These are phyloP conservation scores for Syngnathus rostellatus DNA, from an alignment of 2,797 vertebrate species.

Conservation along the genomic window DNA sequence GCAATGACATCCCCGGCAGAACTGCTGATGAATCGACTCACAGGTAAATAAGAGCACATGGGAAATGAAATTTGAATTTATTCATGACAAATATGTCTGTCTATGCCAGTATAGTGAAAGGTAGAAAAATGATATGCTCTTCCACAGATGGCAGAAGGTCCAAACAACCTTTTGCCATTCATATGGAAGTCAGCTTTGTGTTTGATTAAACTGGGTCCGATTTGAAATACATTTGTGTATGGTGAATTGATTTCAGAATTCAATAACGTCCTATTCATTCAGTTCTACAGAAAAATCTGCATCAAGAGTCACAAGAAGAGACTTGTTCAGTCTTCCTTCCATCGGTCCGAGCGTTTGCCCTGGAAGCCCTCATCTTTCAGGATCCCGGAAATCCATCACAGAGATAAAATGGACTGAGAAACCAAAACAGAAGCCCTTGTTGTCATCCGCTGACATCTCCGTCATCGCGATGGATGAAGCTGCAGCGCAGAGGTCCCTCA, in stretches of 20 bases:
- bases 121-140: too few relatives aligned
- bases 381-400: not conserved
- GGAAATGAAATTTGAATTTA: too few relatives aligned
- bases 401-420: slow-evolving; percentile 6
- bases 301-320: not conserved
- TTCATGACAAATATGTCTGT: too few relatives aligned
- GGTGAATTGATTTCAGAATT: not conserved
- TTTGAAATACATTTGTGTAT: not conserved
- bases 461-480: not conserved
- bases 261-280: not conserved
- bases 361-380: not conserved
- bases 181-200: too few relatives aligned
- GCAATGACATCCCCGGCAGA: slow-evolving; percentile 47
- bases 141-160: too few relatives aligned
- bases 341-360: not conserved
- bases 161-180: too few relatives aligned
- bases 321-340: not conserved
- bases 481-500: not conserved
- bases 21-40: slow-evolving; percentile 9
- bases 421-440: not conserved
- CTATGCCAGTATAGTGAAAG: too few relatives aligned
- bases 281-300: not conserved
- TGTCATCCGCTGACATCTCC: not conserved
- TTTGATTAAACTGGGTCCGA: too few relatives aligned
- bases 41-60: slow-evolving; percentile 26